A percentile compares a stretch with the other conserved stretches of the same genome.
Conservation (phyloP, 1,140 invertebrate genomes). For the Colletes latitarsis region DNA sequence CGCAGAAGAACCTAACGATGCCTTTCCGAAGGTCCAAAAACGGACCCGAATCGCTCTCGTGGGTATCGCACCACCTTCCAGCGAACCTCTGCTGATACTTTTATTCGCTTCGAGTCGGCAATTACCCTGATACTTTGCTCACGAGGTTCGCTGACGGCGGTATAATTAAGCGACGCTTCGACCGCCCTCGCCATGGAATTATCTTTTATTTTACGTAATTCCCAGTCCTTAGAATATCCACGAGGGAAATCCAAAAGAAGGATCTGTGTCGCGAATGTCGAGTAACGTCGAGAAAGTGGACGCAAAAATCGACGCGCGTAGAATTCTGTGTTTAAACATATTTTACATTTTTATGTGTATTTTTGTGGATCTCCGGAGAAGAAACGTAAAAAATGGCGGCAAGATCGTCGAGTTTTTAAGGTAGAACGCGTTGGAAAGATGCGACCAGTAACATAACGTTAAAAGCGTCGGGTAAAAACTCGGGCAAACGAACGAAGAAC, state of each 20-base stretch:
- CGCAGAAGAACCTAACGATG: constrained; percentile 37
- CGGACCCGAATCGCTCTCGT: constrained; percentile 29
- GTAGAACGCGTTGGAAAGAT: not conserved
- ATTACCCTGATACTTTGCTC: constrained; percentile 52
- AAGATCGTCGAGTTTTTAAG: constrained; percentile 16
- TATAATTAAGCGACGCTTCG: constrained; percentile 50
- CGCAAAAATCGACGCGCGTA: too few relatives aligned
- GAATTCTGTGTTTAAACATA: too few relatives aligned
- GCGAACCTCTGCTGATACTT: not conserved
- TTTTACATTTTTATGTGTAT: too few relatives aligned
- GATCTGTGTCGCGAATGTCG: too few relatives aligned
- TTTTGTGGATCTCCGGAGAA: too few relatives aligned
- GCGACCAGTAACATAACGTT: not conserved
- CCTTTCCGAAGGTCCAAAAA: constrained; percentile 23
- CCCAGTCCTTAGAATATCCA: not conserved
- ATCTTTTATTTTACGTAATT: not conserved
- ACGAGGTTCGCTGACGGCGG: constrained; percentile 44
- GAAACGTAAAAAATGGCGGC: too few relatives aligned
- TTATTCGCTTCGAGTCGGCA: constrained; percentile 37
- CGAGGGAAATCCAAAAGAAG: not conserved
- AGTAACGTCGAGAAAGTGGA: too few relatives aligned
- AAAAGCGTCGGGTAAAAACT: constrained; percentile 7
- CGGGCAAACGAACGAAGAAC: constrained; percentile 3
- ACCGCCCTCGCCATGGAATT: not conserved
- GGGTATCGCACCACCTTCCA: constrained; percentile 23